Evolutionary conservation across 2,797 vertebrate genomes (phyloP).

Genomic region (Agapornis canus): DNA sequence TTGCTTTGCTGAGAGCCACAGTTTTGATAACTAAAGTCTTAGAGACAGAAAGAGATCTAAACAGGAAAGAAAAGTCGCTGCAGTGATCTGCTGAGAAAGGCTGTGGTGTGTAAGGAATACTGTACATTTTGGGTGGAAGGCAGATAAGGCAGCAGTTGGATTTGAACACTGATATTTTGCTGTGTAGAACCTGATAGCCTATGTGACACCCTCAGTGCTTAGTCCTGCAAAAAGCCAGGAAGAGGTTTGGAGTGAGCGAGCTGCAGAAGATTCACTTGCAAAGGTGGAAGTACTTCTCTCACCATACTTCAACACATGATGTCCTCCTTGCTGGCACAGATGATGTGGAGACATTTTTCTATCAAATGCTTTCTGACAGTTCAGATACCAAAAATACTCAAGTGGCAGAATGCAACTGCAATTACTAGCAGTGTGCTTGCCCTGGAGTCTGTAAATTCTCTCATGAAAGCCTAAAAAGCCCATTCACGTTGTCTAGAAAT

Average conservation of each 20-base stretch:
- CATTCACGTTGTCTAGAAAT: slow-evolving; percentile 61
- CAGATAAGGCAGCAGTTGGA: neutral
- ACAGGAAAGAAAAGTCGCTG: neutral
- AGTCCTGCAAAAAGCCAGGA: neutral
- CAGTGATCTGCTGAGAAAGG: neutral
- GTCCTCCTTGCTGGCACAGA: slow-evolving; percentile 55
- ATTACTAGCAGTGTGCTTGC: slow-evolving; percentile 65
- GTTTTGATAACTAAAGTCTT: neutral
- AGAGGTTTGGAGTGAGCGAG: neutral
- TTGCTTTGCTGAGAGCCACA: neutral
- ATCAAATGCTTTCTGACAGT: slow-evolving; percentile 62
- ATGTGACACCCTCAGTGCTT: neutral
- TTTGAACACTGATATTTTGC: neutral
- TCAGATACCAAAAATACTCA: slow-evolving; percentile 69
- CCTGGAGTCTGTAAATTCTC: slow-evolving; percentile 60
- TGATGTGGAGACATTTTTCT: slow-evolving; percentile 61
- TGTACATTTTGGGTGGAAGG: neutral
- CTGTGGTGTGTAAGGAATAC: neutral
- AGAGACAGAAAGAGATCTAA: neutral
- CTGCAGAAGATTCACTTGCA: slow-evolving; percentile 7
- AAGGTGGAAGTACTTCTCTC: slow-evolving; percentile 34
- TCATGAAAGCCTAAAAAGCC: slow-evolving; percentile 66
- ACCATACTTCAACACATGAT: slow-evolving; percentile 41
- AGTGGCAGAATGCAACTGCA: slow-evolving; percentile 66
- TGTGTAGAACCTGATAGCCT: neutral